A percentile compares a stretch with the other conserved stretches of the same genome.
Conservation (phyloP, 2,113 vertebrate species). For the Etia nguti region DNA sequence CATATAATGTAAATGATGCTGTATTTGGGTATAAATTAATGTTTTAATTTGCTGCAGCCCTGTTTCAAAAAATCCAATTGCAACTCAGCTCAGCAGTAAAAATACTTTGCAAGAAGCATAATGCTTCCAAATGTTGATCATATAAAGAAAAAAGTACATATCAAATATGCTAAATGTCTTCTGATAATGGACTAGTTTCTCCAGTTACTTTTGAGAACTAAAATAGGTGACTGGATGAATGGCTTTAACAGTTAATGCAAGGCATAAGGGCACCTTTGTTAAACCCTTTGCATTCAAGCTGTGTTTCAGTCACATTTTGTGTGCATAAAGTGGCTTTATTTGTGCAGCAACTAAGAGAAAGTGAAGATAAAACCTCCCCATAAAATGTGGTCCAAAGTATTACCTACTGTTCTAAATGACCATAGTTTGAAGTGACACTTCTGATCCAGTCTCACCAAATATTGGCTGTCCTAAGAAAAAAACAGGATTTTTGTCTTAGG, state of each 20-base stretch:
- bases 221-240: neutral
- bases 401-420: neutral
- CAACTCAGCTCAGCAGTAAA: neutral
- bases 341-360: neutral
- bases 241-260: neutral
- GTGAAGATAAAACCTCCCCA: neutral
- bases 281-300: neutral
- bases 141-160: neutral
- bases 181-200: neutral
- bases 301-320: fast-evolving
- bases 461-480: neutral
- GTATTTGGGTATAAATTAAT: neutral
- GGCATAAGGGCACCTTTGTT: neutral
- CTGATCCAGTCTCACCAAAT: neutral
- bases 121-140: neutral
- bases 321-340: neutral
- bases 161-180: neutral
- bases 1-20: slow-evolving; percentile 10
- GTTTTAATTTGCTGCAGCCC: neutral
- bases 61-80: neutral
- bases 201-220: neutral
- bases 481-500: no score
- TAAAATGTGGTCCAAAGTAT: neutral
- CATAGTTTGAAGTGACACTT: neutral
- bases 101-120: neutral